A percentile compares a stretch with the other conserved stretches of the same genome.
These are phyloP conservation scores for Pseudochirops cupreus DNA, from an alignment of 2,797 vertebrate species.

Conservation along the genomic window DNA sequence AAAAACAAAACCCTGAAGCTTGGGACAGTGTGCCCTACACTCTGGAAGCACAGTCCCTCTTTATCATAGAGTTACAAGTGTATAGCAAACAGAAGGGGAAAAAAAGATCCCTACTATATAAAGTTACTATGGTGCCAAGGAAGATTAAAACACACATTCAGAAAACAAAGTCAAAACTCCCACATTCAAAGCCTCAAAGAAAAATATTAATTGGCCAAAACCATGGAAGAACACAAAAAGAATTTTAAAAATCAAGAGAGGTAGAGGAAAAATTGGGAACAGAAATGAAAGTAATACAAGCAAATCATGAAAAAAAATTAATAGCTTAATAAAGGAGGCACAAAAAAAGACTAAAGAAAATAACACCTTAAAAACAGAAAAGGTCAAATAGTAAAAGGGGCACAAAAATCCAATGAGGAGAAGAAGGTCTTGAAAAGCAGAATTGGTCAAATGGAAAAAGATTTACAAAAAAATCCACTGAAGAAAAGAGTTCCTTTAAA, in stretches of 20 bases:
- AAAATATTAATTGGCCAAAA: background rate
- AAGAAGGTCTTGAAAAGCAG: background rate
- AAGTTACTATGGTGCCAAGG: background rate
- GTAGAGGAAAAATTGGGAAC: background rate
- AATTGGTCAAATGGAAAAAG: background rate
- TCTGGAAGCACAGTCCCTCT: background rate
- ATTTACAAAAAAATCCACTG: background rate
- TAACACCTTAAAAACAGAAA: too few species aligned
- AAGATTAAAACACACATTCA: background rate
- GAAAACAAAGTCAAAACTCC: background rate
- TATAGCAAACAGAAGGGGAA: background rate
- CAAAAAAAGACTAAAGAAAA: background rate
- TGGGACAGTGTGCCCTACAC: background rate
- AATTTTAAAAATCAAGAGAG: background rate
- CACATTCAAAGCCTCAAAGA: background rate
- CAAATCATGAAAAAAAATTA: background rate
- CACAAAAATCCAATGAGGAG: background rate
- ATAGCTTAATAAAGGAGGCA: background rate
- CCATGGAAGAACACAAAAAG: background rate
- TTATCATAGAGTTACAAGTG: background rate
- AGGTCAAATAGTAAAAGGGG: too few species aligned
- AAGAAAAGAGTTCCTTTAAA: background rate
- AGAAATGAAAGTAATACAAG: background rate
- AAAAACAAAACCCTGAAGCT: background rate
- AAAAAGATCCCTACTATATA: background rate